Percentiles rank a stretch among this genome's conserved stretches.
These are phyloP conservation scores for Clarias pachynema DNA, from an alignment of 2,797 vertebrate genomes.

Conservation along the genomic window DNA sequence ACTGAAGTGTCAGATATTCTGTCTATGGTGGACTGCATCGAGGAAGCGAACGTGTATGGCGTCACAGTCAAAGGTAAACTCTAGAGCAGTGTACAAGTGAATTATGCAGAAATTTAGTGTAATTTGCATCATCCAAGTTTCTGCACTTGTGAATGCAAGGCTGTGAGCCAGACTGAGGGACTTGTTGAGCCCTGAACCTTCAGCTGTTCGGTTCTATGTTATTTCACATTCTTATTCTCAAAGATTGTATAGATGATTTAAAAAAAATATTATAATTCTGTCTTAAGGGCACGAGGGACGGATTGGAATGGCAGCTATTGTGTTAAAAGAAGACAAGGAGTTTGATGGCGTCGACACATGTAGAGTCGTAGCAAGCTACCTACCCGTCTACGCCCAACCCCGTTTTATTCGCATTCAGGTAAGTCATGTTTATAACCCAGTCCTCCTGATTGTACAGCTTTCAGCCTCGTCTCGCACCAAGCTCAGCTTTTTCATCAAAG, in stretches of 20 bases:
- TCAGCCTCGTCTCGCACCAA: neutral
- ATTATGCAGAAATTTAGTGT: neutral
- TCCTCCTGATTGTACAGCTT: neutral
- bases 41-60: slow-evolving; percentile 88
- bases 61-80: slow-evolving; percentile 84
- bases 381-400: slow-evolving; percentile 84
- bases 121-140: neutral
- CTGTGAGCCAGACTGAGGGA: neutral
- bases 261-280: neutral
- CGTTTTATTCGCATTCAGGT: slow-evolving; percentile 88
- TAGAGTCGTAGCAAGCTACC: slow-evolving; percentile 73
- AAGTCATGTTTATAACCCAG: slow-evolving; percentile 5
- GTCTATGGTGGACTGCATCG: slow-evolving; percentile 72
- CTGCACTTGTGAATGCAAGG: neutral
- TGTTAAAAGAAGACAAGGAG: slow-evolving; percentile 73
- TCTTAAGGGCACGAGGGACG: slow-evolving; percentile 84
- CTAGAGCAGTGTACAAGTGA: neutral
- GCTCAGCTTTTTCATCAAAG: neutral
- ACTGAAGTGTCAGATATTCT: slow-evolving; percentile 85
- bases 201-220: neutral
- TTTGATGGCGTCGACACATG: slow-evolving; percentile 78
- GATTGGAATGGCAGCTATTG: slow-evolving; percentile 85
- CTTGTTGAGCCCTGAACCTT: neutral
- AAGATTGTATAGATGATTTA: too few relatives aligned
- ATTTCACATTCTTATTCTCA: neutral